Conservation (phyloP, 2,113 vertebrate species). For the Leptosomus discolor region DNA sequence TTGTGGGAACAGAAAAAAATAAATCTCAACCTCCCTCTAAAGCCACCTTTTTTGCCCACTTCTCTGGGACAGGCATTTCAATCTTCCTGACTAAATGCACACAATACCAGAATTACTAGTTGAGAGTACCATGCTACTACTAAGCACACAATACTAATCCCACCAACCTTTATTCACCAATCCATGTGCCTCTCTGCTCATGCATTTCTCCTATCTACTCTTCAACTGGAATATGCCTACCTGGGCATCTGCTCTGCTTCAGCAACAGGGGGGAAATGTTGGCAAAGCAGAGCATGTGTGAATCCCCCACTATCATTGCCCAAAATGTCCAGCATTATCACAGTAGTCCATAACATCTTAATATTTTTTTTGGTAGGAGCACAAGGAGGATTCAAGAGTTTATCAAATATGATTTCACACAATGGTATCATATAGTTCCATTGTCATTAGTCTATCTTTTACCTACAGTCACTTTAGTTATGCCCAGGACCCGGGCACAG, state of each 20-base stretch:
- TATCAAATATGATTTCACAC: not conserved
- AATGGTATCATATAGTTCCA: not conserved
- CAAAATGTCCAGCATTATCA: not conserved
- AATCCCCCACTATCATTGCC: not conserved
- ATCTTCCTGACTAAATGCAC: not conserved
- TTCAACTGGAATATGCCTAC: not conserved
- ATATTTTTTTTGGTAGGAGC: not conserved
- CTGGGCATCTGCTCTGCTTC: not conserved
- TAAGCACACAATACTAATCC: not conserved
- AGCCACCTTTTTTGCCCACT: not conserved
- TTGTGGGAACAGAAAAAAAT: not conserved
- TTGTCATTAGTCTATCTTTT: not conserved
- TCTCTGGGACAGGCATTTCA: not conserved
- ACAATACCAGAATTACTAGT: not conserved
- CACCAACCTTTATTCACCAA: not conserved
- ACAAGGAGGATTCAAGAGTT: not conserved
- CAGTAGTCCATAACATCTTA: not conserved
- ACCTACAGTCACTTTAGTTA: not conserved
- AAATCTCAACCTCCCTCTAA: not conserved
- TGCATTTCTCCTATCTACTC: not conserved
- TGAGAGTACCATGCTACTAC: not conserved
- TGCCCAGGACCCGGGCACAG: not conserved
- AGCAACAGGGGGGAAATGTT: not conserved
- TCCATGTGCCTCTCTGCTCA: accelerated
- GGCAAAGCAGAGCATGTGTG: not conserved